phyloP scores from a whole-genome alignment of 2,797 vertebrate genomes.

The Tamandua tetradactyla region DNA sequence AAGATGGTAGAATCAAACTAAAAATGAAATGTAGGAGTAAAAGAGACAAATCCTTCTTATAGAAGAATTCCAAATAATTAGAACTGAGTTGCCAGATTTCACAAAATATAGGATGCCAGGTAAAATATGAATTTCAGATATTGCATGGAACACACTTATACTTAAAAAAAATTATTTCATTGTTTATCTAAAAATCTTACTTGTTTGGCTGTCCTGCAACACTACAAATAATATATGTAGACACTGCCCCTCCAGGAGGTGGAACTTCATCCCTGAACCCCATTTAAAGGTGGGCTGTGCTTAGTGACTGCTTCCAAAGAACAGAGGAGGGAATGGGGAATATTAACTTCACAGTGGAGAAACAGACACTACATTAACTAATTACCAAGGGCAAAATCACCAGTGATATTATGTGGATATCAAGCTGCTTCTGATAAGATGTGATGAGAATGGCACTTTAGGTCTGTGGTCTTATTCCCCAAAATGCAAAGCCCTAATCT shows the following conservation, averaged over 20 bases:
- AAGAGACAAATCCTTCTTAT: neutral
- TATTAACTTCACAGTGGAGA: neutral
- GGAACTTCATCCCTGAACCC: neutral
- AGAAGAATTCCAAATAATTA: constrained; percentile 49
- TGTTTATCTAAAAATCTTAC: constrained; percentile 42
- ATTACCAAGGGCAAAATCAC: neutral
- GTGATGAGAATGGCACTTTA: neutral
- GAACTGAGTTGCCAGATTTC: neutral
- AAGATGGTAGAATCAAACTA: neutral
- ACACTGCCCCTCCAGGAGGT: neutral
- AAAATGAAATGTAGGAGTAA: neutral
- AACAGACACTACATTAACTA: neutral
- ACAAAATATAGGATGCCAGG: neutral
- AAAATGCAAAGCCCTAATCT: neutral
- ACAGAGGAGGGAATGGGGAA: neutral
- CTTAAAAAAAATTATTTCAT: neutral
- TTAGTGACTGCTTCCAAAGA: neutral
- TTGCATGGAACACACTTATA: neutral
- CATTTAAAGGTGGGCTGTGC: neutral
- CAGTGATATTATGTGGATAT: neutral
- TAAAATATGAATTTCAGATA: neutral
- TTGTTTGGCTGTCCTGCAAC: neutral
- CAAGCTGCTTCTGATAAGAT: neutral
- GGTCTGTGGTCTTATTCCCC: neutral
- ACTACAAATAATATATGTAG: neutral